A percentile compares a stretch with the other conserved stretches of the same genome.
Conservation (phyloP, 2,888 invertebrate genomes). For the Tenthredo distinguenda region DNA sequence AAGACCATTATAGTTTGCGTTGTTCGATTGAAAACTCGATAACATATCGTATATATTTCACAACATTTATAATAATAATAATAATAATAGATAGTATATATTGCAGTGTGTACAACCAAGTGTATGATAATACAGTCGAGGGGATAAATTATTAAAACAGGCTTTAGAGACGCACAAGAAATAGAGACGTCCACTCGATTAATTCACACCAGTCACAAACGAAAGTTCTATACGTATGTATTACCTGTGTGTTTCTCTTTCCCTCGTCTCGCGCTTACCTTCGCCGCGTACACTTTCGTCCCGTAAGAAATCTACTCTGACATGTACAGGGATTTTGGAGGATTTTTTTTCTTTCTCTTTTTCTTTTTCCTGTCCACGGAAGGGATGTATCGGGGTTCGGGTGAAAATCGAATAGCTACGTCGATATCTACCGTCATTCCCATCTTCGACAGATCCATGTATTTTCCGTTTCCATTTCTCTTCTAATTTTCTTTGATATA, state of each 20-base stretch:
- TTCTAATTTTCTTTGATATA: background rate
- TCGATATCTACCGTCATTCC: background rate
- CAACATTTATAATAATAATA: conserved; percentile 5
- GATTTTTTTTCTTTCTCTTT: background rate
- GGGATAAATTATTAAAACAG: background rate
- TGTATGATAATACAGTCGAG: background rate
- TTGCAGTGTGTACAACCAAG: background rate
- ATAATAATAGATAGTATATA: background rate
- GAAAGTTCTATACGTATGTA: background rate
- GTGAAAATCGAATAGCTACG: background rate
- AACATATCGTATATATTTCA: conserved; percentile 7
- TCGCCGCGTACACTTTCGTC: background rate
- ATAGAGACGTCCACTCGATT: background rate
- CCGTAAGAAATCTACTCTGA: background rate
- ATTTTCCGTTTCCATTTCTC: background rate
- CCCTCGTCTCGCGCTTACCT: background rate
- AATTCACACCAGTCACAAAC: background rate
- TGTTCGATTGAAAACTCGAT: background rate
- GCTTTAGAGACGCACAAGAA: background rate
- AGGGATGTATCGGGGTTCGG: background rate
- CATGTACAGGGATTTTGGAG: background rate
- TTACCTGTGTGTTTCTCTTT: background rate
- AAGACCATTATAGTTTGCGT: background rate
- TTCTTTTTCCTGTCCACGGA: background rate
- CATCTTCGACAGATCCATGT: background rate